Evolutionary conservation across 2,113 vertebrate genomes (phyloP).

Genomic region (Mandrillus leucophaeus): DNA sequence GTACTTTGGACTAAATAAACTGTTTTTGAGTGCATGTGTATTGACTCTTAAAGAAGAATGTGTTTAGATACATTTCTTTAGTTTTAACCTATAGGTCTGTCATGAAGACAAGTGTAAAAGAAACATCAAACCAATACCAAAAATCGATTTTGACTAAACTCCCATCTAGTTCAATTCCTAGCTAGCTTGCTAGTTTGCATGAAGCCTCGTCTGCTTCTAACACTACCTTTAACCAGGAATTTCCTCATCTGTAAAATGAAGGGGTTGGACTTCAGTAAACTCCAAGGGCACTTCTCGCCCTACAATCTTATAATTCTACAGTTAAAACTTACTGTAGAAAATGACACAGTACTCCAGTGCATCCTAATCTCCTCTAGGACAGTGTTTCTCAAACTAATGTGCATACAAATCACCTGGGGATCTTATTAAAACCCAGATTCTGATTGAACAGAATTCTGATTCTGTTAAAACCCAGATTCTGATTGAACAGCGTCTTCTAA

Average conservation of each 20-base stretch:
- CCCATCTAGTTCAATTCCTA: background rate
- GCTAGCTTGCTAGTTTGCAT: conserved; percentile 31
- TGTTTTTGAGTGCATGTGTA: background rate
- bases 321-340: conserved; percentile 28
- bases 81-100: conserved; percentile 15
- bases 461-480: conserved; percentile 18
- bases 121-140: conserved; percentile 60
- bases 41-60: background rate
- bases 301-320: background rate
- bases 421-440: conserved; percentile 48
- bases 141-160: conserved; percentile 49
- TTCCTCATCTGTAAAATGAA: conserved; percentile 42
- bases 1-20: conserved; percentile 37
- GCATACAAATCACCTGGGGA: conserved; percentile 50
- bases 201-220: conserved; percentile 35
- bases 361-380: conserved; percentile 18
- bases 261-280: background rate
- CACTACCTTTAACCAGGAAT: conserved; percentile 3
- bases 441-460: background rate
- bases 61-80: conserved; percentile 18
- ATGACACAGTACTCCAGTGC: background rate
- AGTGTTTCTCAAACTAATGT: background rate
- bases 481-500: conserved; percentile 6
- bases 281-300: background rate
- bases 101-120: conserved; percentile 41